phyloP scores from a whole-genome alignment of 2,113 vertebrate genomes.

The Tor tambroides region DNA sequence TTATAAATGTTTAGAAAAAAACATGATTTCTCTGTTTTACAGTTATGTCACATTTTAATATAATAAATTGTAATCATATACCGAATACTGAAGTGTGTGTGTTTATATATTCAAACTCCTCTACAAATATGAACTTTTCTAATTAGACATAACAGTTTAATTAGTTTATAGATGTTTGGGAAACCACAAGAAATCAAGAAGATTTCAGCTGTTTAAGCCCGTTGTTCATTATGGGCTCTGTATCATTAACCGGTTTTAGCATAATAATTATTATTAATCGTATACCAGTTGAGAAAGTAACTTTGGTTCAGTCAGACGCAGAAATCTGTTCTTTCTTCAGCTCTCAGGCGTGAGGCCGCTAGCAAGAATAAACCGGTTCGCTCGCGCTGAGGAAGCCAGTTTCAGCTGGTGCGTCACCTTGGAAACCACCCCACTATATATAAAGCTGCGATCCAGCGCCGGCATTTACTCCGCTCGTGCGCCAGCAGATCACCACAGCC shows the following conservation, averaged over 20 bases:
- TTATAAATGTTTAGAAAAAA: no score
- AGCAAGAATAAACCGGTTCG: constrained; percentile 87
- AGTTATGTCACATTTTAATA: no score
- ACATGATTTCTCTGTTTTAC: no score
- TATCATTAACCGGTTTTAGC: background rate
- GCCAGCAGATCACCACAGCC: background rate
- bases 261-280: background rate
- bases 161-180: background rate
- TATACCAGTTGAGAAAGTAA: background rate
- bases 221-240: background rate
- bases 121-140: background rate
- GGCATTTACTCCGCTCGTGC: background rate
- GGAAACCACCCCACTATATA: constrained; percentile 86
- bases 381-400: constrained; percentile 80
- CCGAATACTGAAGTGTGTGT: background rate
- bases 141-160: background rate
- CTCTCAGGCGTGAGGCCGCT: background rate
- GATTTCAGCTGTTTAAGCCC: background rate
- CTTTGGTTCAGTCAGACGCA: background rate
- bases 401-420: constrained; percentile 91
- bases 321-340: background rate
- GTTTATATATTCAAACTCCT: background rate
- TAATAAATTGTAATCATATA: no score
- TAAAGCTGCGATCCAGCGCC: constrained; percentile 41
- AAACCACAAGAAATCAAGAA: background rate